Base-by-base conservation (phyloP, 64 coral and sea anemone genomes). In the Porites lutea region DNA sequence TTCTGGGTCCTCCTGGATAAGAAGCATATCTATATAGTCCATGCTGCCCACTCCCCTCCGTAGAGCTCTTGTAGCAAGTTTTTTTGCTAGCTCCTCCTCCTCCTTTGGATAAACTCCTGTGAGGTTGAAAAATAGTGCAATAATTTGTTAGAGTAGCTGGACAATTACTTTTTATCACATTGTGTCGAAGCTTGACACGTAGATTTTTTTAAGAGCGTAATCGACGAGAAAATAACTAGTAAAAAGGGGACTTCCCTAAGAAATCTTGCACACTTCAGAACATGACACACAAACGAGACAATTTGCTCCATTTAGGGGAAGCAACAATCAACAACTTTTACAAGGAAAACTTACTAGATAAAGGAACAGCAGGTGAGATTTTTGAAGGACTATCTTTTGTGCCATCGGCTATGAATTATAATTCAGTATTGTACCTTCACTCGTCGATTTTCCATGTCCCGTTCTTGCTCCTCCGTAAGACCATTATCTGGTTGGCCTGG, bases 101-200 rank as follows among this genome's bases (percentile, higher is more conserved):
- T 90, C 88, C 12, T 90, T n/a, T 48, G 0, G 47, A 90, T 90
- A 47, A 90, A 90, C 51, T 79, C 43, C 88, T 90, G 78, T 13
- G 52, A 54, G 27, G 37, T 57, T 11, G 37, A 82, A 59, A 82
- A 59, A 46, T n/a, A 27, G 4, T 54, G 14, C 51, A 54, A 62
- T n/a, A 71, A 71, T 21, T 19, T 71, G 68, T 21, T 20, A 37
- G 4, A 10, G 10, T 71, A 21, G 19, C 69, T 21, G 69, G 15
- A 12, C 15, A 5, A 4, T 45, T 71, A 54, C 9, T 9, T 54
- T 54, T 4, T 9, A 54, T 5, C 52, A 54, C 68, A 27, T 71
- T 45, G 1, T 71, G 0, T 71, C 68, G 22, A 68, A 22, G 16
- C 22, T 1, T 68, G 0, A 19, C 65, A 20, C 65, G 21, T 19